A percentile compares a stretch with the other conserved stretches of the same genome.
These are phyloP conservation scores for Pygoscelis adeliae DNA, from an alignment of 2,113 vertebrate genomes.

Conservation along the genomic window DNA sequence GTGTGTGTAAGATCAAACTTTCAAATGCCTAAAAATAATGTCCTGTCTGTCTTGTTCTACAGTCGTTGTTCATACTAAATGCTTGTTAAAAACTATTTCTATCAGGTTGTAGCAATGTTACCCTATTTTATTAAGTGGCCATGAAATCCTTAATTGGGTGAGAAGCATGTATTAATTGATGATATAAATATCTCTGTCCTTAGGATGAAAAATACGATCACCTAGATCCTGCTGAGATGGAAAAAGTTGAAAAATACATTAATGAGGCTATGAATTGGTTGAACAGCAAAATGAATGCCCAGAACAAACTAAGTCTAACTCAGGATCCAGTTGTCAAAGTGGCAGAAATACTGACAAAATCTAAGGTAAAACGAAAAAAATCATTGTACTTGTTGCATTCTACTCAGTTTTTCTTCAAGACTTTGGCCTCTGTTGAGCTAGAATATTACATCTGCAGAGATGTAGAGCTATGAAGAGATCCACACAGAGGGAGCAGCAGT, in stretches of 20 bases:
- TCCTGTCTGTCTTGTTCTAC: background rate
- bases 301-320: conserved; percentile 86
- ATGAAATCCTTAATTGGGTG: background rate
- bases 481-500: background rate
- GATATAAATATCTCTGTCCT: background rate
- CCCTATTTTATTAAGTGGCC: background rate
- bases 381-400: background rate
- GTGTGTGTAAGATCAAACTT: background rate
- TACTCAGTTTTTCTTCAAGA: background rate
- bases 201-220: conserved; percentile 92
- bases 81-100: background rate
- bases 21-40: background rate
- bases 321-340: conserved; percentile 92
- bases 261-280: conserved; percentile 90
- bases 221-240: conserved; percentile 85
- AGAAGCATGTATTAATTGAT: background rate
- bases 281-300: conserved; percentile 90
- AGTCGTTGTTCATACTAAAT: background rate
- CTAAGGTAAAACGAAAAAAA: conserved; percentile 78
- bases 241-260: conserved; percentile 85
- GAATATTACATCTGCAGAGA: background rate
- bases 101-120: background rate
- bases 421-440: background rate
- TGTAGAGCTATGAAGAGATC: background rate
- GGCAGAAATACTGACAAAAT: conserved; percentile 88